phyloP scores from a whole-genome alignment of 2,888 invertebrate species.

The Charanyca ferruginea region DNA sequence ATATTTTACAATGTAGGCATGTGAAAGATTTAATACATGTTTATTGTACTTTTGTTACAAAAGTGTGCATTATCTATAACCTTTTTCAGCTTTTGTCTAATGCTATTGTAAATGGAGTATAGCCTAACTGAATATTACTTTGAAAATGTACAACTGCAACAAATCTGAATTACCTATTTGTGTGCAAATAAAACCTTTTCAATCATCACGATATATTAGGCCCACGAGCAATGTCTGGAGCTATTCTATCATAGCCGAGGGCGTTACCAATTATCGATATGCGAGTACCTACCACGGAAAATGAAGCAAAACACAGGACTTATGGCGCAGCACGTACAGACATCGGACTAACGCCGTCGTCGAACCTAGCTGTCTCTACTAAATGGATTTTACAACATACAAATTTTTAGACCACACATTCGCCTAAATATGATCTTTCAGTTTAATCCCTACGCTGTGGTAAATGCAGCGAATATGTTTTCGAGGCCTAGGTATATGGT shows the following conservation, averaged over 20 bases:
- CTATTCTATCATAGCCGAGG: constrained; percentile 8
- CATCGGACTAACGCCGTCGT: neutral
- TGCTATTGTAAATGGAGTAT: neutral
- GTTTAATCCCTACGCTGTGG: neutral
- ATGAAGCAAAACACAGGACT: neutral
- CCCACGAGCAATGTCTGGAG: neutral
- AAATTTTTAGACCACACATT: neutral
- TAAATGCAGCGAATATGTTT: neutral
- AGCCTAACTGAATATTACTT: neutral
- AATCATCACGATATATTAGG: constrained; percentile 1
- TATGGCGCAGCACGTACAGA: neutral
- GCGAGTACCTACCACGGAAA: constrained; percentile 1
- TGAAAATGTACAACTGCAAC: neutral
- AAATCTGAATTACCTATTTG: neutral
- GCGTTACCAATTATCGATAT: constrained; percentile 6
- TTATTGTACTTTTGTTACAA: no score
- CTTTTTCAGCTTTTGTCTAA: no score
- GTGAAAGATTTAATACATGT: no score
- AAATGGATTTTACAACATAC: neutral
- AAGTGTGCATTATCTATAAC: no score
- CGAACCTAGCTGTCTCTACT: neutral
- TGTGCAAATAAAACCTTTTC: constrained; percentile 2
- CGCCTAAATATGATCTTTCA: neutral
- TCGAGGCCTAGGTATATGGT: neutral
- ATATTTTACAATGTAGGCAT: no score